Percentiles rank a stretch among this genome's conserved stretches.
Evolutionary conservation across 2,113 vertebrate species (phyloP).

Genomic region (Dicrurus megarhynchus): DNA sequence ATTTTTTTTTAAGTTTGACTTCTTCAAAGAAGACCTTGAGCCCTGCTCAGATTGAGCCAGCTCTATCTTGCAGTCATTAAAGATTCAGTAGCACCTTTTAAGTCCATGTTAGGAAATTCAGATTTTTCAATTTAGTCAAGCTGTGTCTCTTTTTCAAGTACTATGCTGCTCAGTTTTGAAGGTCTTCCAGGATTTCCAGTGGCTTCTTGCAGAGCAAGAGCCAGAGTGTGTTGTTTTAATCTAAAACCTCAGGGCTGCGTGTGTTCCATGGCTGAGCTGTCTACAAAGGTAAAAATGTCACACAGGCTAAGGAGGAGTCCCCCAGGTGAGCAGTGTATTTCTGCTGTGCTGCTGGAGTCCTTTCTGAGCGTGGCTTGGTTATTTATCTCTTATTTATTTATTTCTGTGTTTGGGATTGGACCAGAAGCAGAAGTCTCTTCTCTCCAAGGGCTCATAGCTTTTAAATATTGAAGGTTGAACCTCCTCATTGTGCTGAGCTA

Average conservation of each 20-base stretch:
- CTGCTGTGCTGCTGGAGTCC: neutral
- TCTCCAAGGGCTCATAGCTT: neutral
- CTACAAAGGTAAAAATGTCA: neutral
- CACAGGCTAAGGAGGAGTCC: neutral
- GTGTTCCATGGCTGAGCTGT: neutral
- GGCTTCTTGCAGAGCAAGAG: constrained; percentile 7
- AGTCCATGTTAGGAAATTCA: constrained; percentile 59
- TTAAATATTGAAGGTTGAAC: neutral
- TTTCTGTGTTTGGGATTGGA: neutral
- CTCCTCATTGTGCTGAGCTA: neutral
- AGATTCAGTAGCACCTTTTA: constrained; percentile 62
- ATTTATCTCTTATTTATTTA: constrained; percentile 15
- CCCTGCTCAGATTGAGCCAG: constrained; percentile 13
- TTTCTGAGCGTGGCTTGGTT: neutral
- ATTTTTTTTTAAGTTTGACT: neutral
- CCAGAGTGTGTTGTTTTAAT: neutral
- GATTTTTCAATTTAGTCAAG: constrained; percentile 49
- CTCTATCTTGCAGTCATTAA: constrained; percentile 22
- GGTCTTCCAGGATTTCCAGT: constrained; percentile 52
- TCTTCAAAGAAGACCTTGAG: constrained; percentile 64
- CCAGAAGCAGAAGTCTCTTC: neutral
- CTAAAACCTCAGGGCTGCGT: neutral
- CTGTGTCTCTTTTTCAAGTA: constrained; percentile 22
- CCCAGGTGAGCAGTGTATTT: neutral
- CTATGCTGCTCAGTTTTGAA: neutral